Evolutionary conservation across 2,888 invertebrate genomes (phyloP), one percentile per base, ranked within the genome.

Genomic region (Parnassius mnemosyne): DNA sequence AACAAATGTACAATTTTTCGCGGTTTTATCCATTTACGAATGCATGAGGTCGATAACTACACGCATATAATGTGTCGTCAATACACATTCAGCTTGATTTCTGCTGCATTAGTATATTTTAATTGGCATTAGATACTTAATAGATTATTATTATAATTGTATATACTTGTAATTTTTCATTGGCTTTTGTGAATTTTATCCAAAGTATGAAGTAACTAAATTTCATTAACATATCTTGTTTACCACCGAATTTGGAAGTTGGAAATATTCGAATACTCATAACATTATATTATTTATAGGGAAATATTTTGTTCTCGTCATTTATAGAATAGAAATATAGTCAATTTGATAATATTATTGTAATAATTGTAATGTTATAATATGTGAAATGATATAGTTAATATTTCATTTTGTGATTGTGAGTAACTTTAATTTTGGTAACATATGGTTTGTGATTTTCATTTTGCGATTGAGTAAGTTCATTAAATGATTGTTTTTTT

Each of bases 161-260:
- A 62, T 44, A 57, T 57, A 54, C n/a, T 42, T 49, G n/a, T 58
- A 49, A 42, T 41, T 12, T 54, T 63, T 41, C 13, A 49, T 51
- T 16, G 12, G 58, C 53, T 63, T 60, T 60, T 59, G 13, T 64
- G 53, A 56, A 16, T 54, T 62, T 53, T 44, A 44, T 47, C 53
- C 34, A 52, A 59, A 60, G 13, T 43, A 43, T 50, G 20, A 42
- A 54, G 34, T 47, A 50, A 62, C 56, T 61, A 57, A 61, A 66
- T 51, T 66, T 62, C 68, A 67, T 60, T 52, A 70, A 81, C 82
- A 85, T 83, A 82, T 85, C 81, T 76, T 68, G 74, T 75, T 78
- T 81, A 87, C 87, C 86, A 87, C 88, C 87, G 87, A 83, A 78
- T 80, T 78, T 74, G 74, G 75, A 77, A 71, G 68, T 71, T 77